phyloP scores from a whole-genome alignment of 2,113 vertebrate species.

The Hippocampus mohnikei region DNA sequence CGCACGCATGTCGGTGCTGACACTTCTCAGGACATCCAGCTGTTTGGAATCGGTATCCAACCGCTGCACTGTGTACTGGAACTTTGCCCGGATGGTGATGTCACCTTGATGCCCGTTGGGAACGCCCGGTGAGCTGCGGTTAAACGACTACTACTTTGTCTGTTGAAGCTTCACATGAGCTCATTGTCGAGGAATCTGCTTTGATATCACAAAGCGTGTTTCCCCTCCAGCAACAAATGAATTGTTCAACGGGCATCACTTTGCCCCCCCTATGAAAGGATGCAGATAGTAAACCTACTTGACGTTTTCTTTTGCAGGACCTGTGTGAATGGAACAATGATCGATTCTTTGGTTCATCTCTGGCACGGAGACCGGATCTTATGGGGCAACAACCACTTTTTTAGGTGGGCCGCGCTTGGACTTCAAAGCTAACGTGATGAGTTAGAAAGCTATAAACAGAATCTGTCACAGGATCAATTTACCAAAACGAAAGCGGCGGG shows the following conservation, averaged over 20 bases:
- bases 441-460: neutral
- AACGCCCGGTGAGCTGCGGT: conserved; percentile 82
- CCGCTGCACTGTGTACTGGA: conserved; percentile 90
- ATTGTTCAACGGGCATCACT: conserved; percentile 15
- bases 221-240: conserved; percentile 14
- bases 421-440: neutral
- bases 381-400: conserved; percentile 99
- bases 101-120: conserved; percentile 84
- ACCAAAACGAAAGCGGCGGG: conserved; percentile 89
- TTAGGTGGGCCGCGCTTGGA: conserved; percentile 69
- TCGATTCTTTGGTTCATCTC: conserved; percentile 80
- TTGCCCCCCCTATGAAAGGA: conserved; percentile 6
- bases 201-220: conserved; percentile 48
- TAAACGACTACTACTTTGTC: neutral
- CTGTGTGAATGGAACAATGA: conserved; percentile 88
- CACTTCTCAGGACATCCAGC: conserved; percentile 97
- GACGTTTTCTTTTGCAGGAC: conserved; percentile 72
- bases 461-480: conserved; percentile 83
- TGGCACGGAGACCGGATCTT: conserved; percentile 97
- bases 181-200: conserved; percentile 49
- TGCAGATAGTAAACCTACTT: neutral
- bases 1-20: conserved; percentile 90
- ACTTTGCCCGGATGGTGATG: conserved; percentile 83
- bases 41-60: conserved; percentile 96
- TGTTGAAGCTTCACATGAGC: conserved; percentile 50